A percentile compares a stretch with the other conserved stretches of the same genome.
phyloP scores from a whole-genome alignment of 1,140 invertebrate genomes.

The Drosophila oshimai region DNA sequence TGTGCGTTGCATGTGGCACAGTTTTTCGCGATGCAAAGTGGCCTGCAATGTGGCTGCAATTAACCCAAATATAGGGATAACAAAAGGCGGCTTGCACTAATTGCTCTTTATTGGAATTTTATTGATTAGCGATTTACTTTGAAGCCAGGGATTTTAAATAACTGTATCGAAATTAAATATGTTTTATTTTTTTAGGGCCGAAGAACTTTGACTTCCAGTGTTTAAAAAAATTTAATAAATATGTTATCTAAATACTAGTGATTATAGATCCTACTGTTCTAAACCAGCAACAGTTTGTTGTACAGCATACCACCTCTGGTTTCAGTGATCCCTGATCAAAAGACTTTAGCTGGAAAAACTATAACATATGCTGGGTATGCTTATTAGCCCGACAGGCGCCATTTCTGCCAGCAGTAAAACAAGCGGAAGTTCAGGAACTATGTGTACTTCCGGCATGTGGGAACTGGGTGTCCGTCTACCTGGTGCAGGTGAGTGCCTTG shows the following conservation, averaged over 20 bases:
- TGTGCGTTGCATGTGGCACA: slow-evolving; percentile 24
- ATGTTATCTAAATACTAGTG: no score
- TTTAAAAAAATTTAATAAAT: no score
- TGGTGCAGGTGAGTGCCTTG: slow-evolving; percentile 12
- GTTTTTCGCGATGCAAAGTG: slow-evolving; percentile 12
- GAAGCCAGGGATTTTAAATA: no score
- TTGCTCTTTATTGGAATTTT: slow-evolving; percentile 4
- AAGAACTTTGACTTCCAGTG: no score
- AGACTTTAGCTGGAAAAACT: no score
- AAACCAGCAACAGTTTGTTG: no score
- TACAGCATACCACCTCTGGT: no score
- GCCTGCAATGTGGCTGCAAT: background rate
- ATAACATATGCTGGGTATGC: background rate
- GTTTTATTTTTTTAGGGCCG: no score
- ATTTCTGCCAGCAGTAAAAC: slow-evolving; percentile 86
- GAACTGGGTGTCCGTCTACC: background rate
- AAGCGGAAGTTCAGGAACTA: slow-evolving; percentile 87
- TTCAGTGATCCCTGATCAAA: no score
- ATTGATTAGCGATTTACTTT: slow-evolving; percentile 9
- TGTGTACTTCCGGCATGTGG: slow-evolving; percentile 87
- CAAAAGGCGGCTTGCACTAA: background rate
- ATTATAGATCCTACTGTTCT: no score
- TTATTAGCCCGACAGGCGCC: slow-evolving; percentile 80
- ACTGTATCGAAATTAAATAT: no score
- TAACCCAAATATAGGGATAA: slow-evolving; percentile 13